A percentile compares a stretch with the other conserved stretches of the same genome.
Conservation (phyloP, 1,140 invertebrate species). For the Drosophila kikkawai region DNA sequence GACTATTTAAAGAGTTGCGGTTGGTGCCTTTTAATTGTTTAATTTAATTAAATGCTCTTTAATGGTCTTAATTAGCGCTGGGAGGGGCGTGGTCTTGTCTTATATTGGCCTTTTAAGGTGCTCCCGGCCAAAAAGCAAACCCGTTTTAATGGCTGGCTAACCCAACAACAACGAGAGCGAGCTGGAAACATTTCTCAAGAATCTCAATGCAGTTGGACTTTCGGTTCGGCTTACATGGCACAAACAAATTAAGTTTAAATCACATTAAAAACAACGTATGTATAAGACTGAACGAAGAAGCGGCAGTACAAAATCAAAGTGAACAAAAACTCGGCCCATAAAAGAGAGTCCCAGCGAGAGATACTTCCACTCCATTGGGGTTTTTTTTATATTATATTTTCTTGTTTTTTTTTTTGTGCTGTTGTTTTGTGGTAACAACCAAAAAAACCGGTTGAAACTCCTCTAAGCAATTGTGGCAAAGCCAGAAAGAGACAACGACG, state of each 20-base stretch:
- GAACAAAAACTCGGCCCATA: slow-evolving; percentile 46
- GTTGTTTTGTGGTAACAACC: slow-evolving; percentile 30
- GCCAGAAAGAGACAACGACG: slow-evolving; percentile 13
- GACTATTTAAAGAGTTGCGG: slow-evolving; percentile 35
- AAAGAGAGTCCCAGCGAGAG: slow-evolving; percentile 48
- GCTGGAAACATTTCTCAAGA: slow-evolving; percentile 62
- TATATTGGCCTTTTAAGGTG: slow-evolving; percentile 67
- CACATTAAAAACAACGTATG: slow-evolving; percentile 52
- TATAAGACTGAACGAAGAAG: slow-evolving; percentile 42
- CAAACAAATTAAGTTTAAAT: slow-evolving; percentile 72
- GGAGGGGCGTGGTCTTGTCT: slow-evolving; percentile 35
- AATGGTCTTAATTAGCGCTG: slow-evolving; percentile 74
- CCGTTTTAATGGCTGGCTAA: slow-evolving; percentile 38
- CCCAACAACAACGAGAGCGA: neutral
- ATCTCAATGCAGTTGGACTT: slow-evolving; percentile 57
- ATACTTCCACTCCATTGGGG: slow-evolving; percentile 24
- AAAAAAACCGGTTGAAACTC: slow-evolving; percentile 52
- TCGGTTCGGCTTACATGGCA: slow-evolving; percentile 31
- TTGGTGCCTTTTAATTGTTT: slow-evolving; percentile 73
- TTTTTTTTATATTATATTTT: slow-evolving; percentile 31
- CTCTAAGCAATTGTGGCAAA: slow-evolving; percentile 57
- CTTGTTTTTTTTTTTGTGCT: slow-evolving; percentile 7
- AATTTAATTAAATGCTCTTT: slow-evolving; percentile 82
- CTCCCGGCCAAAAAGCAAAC: slow-evolving; percentile 50
- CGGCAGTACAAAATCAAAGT: slow-evolving; percentile 37